Conservation (phyloP, 2,113 vertebrate genomes). For the Malurus cyaneus region DNA sequence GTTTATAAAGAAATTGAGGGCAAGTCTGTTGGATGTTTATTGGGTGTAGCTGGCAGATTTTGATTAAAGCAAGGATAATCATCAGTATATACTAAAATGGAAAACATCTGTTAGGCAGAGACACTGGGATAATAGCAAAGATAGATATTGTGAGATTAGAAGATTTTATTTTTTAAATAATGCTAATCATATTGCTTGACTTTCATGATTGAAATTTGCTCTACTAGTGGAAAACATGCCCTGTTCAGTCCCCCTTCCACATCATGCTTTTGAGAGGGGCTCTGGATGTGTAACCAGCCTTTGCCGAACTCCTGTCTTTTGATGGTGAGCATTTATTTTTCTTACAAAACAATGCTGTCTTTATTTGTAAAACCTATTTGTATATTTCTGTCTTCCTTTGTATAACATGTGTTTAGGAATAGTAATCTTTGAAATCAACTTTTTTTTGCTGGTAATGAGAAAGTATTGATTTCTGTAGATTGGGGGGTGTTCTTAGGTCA, state of each 20-base stretch:
- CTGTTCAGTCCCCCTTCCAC: not conserved
- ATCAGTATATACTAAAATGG: not conserved
- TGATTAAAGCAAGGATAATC: not conserved
- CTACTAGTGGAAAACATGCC: not conserved
- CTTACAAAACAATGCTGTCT: not conserved
- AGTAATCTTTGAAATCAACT: not conserved
- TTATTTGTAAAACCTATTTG: not conserved
- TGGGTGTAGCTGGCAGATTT: not conserved
- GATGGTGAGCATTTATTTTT: not conserved
- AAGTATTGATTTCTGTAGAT: not conserved
- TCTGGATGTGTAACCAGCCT: not conserved
- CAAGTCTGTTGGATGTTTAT: not conserved
- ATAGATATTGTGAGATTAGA: not conserved
- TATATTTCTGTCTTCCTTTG: not conserved
- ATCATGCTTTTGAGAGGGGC: not conserved
- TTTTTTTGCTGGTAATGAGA: not conserved
- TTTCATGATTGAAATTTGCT: not conserved
- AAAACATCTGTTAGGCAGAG: not conserved
- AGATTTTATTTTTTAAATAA: not conserved
- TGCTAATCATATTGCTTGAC: not conserved
- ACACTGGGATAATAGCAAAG: not conserved
- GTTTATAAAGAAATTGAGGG: not conserved
- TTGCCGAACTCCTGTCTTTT: not conserved
- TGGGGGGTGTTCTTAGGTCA: not conserved
- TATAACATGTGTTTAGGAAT: not conserved